phyloP scores from a whole-genome alignment of 2,888 invertebrate genomes.

The Taenaris catops region DNA sequence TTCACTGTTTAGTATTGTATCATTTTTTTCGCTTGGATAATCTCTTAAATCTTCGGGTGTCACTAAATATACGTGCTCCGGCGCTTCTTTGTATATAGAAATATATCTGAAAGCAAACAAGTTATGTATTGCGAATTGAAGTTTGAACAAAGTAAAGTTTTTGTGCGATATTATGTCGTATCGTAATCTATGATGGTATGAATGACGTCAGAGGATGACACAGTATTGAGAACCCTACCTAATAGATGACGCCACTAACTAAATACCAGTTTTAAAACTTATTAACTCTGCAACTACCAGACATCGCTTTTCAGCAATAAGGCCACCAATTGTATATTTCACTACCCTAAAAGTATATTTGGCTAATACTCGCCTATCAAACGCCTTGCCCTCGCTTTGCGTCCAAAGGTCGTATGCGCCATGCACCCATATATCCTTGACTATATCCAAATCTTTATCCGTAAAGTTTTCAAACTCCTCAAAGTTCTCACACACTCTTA shows the following conservation, averaged over 20 bases:
- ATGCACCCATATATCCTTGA: constrained; percentile 32
- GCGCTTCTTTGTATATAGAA: constrained; percentile 45
- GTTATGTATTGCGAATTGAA: too few species aligned
- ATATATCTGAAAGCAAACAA: constrained; percentile 39
- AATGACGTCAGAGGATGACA: too few species aligned
- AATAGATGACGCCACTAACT: too few species aligned
- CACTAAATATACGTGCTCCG: constrained; percentile 39
- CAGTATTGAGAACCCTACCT: too few species aligned
- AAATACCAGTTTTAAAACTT: too few species aligned
- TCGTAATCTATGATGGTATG: too few species aligned
- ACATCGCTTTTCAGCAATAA: too few species aligned
- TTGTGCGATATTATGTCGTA: too few species aligned
- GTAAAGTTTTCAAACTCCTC: constrained; percentile 23
- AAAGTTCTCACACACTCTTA: constrained; percentile 18
- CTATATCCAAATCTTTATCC: constrained; percentile 22
- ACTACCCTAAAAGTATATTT: too few species aligned
- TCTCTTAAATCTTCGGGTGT: constrained; percentile 40
- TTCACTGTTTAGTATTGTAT: not conserved
- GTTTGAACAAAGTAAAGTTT: too few species aligned
- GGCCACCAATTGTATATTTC: not conserved
- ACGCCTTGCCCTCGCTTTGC: constrained; percentile 33
- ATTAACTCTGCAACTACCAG: not conserved
- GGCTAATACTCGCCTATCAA: constrained; percentile 41
- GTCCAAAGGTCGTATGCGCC: constrained; percentile 39
- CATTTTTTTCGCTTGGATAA: not conserved